phyloP scores from a whole-genome alignment of 2,797 vertebrate species.

The Manis pentadactyla region DNA sequence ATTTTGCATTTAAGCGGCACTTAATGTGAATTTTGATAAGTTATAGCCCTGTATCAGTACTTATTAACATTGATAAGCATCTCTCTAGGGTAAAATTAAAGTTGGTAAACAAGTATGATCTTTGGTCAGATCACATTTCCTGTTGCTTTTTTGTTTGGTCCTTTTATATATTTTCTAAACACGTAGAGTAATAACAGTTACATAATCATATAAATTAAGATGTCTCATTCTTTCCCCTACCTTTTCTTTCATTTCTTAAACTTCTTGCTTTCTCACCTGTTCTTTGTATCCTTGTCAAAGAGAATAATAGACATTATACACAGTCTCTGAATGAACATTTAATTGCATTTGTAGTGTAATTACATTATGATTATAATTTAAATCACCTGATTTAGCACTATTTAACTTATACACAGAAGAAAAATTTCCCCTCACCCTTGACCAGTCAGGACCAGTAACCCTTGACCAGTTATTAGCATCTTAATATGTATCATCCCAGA shows the following conservation, averaged over 20 bases:
- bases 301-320: not conserved
- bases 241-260: not conserved
- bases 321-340: not conserved
- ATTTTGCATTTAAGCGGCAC: constrained; percentile 15
- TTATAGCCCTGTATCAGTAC: not conserved
- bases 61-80: not conserved
- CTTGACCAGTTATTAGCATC: not conserved
- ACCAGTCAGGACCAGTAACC: not conserved
- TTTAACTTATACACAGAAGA: not conserved
- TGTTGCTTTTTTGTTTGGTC: not conserved
- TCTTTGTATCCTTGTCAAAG: not conserved
- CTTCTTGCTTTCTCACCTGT: not conserved
- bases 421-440: not conserved
- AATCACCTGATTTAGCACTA: not conserved
- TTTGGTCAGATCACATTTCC: not conserved
- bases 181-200: not conserved
- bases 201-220: not conserved
- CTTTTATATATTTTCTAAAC: not conserved
- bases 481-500: not conserved
- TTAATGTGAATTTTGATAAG: not conserved
- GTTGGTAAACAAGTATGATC: not conserved
- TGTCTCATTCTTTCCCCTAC: not conserved
- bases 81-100: not conserved
- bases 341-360: not conserved
- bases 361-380: not conserved